phyloP scores from a whole-genome alignment of 2,113 vertebrate species.

The Alouatta palliata region DNA sequence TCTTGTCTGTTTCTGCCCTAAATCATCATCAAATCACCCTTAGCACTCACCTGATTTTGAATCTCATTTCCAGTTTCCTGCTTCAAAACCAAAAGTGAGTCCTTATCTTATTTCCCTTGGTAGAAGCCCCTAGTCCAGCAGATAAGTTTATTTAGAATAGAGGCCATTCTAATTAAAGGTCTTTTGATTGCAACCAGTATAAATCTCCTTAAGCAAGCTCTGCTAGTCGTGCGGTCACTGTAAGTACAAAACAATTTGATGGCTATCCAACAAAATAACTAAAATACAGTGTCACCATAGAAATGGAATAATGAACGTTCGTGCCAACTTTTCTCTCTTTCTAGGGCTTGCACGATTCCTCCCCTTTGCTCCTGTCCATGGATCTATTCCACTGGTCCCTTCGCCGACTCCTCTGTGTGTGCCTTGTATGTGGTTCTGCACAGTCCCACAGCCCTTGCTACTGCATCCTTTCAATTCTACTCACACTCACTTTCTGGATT shows the following conservation, averaged over 20 bases:
- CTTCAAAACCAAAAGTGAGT: neutral
- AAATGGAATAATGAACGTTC: neutral
- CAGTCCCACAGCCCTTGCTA: neutral
- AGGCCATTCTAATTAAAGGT: neutral
- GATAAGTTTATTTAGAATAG: neutral
- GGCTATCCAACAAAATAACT: neutral
- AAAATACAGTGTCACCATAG: neutral
- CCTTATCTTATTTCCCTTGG: neutral
- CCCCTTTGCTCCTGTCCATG: neutral
- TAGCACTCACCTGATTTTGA: neutral
- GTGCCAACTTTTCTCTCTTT: neutral
- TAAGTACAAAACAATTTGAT: neutral
- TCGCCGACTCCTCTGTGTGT: neutral
- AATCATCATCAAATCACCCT: neutral
- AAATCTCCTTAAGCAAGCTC: neutral
- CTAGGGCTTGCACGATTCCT: too few species aligned
- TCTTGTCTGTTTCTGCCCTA: neutral
- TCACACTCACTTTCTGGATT: neutral
- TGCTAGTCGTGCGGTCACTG: neutral
- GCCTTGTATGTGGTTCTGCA: neutral
- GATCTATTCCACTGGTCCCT: neutral
- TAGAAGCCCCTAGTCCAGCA: neutral
- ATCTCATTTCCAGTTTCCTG: neutral
- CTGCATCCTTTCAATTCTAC: neutral
- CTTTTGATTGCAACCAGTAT: neutral